A percentile compares a stretch with the other conserved stretches of the same genome.
Evolutionary conservation across 1,140 invertebrate species (phyloP).

Genomic region (Tetramorium simillimum): DNA sequence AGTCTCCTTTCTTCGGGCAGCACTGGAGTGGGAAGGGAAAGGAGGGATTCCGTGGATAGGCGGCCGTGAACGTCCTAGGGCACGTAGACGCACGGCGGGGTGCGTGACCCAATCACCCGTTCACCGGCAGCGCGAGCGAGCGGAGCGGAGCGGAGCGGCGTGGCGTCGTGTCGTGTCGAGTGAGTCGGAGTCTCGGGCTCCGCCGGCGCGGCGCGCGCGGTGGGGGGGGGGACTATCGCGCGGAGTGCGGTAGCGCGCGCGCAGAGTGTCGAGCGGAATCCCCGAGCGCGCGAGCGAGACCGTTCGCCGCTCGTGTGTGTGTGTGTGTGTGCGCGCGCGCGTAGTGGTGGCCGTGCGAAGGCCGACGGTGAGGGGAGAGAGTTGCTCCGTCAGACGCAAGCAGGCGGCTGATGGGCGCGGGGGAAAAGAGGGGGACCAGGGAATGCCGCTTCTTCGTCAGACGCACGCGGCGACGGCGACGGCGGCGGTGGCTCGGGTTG

Average conservation of each 20-base stretch:
- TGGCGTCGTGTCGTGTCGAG: conserved; percentile 31
- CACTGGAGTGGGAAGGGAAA: conserved; percentile 37
- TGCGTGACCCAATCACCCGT: conserved; percentile 84
- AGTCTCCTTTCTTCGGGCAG: conserved; percentile 4
- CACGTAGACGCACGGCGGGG: conserved; percentile 79
- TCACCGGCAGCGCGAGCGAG: conserved; percentile 73
- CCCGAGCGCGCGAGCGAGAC: conserved; percentile 15
- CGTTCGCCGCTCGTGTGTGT: neutral
- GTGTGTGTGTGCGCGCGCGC: conserved; percentile 32
- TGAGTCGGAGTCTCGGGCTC: conserved; percentile 47
- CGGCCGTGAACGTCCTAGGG: conserved; percentile 84
- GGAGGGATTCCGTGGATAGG: conserved; percentile 79
- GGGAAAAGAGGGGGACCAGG: neutral
- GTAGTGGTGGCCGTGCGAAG: conserved; percentile 40
- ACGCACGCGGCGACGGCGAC: conserved; percentile 57
- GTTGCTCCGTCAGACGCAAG: conserved; percentile 66
- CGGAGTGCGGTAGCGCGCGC: conserved; percentile 37
- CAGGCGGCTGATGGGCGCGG: neutral
- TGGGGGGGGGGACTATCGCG: conserved; percentile 13
- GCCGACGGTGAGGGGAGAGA: conserved; percentile 51
- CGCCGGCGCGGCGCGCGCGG: conserved; percentile 5
- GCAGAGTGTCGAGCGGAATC: conserved; percentile 25
- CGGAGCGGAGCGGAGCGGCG: conserved; percentile 47
- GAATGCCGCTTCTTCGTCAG: conserved; percentile 64
- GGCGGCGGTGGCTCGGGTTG: conserved; percentile 54